Percentiles rank a stretch among this genome's conserved stretches.
Evolutionary conservation across 2,113 vertebrate genomes (phyloP).

Genomic region (Holacanthus passer): DNA sequence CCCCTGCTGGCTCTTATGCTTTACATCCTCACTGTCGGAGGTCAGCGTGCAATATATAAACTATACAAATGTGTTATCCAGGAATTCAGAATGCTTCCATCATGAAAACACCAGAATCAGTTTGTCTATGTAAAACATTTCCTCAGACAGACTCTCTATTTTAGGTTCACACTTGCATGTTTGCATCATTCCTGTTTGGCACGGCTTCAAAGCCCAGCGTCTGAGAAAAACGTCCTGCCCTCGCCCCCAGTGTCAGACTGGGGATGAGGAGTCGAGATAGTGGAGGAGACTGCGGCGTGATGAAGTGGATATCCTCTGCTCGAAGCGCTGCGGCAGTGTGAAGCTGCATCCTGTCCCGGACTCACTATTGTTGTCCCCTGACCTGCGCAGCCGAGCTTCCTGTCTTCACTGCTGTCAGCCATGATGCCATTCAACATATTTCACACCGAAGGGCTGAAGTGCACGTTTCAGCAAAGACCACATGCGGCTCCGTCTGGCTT

Average conservation of each 20-base stretch:
- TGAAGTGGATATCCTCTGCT: conserved; percentile 71
- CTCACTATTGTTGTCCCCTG: conserved; percentile 61
- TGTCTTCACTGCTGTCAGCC: conserved; percentile 42
- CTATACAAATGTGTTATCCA: background rate
- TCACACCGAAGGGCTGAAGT: background rate
- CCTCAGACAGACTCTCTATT: conserved; percentile 39
- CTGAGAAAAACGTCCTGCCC: conserved; percentile 34
- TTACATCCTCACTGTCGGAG: background rate
- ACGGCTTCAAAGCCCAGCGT: conserved; percentile 51
- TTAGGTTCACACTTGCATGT: conserved; percentile 17
- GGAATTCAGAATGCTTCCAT: conserved; percentile 4
- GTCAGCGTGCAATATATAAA: background rate
- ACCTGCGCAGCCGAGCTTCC: conserved; percentile 42
- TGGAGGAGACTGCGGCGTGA: conserved; percentile 6
- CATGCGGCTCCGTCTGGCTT: conserved; percentile 8
- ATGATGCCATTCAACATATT: background rate
- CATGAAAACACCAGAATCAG: background rate
- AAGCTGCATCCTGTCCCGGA: conserved; percentile 79
- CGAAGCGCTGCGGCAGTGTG: conserved; percentile 37
- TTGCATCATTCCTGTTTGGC: conserved; percentile 57
- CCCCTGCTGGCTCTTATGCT: background rate
- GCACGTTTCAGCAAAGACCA: background rate
- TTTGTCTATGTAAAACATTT: conserved; percentile 31
- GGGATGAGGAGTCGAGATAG: conserved; percentile 33
- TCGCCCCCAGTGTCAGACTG: conserved; percentile 38